Percentiles rank a stretch among this genome's conserved stretches.
These are phyloP conservation scores for Macrosoma leucophasiata DNA, from an alignment of 2,888 invertebrate genomes.

Conservation along the genomic window DNA sequence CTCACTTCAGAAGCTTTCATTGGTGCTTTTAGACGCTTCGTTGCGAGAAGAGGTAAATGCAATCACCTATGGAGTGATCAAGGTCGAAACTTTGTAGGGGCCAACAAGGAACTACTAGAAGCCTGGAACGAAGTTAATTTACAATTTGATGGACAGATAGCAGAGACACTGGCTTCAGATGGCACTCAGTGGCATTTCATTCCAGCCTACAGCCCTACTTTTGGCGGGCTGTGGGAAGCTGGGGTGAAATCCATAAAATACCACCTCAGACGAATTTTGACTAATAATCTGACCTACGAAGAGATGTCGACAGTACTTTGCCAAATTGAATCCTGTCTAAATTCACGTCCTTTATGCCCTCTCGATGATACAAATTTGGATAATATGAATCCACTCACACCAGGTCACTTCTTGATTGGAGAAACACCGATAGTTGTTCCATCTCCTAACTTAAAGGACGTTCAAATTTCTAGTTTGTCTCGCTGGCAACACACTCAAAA, in stretches of 20 bases:
- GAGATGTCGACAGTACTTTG: constrained; percentile 19
- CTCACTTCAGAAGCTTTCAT: constrained; percentile 27
- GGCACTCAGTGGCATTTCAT: too few relatives aligned
- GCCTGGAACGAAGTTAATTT: constrained; percentile 16
- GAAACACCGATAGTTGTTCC: constrained; percentile 17
- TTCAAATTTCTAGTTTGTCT: constrained; percentile 12
- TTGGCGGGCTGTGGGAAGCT: constrained; percentile 28
- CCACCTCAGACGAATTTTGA: constrained; percentile 19
- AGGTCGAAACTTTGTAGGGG: too few relatives aligned
- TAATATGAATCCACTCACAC: constrained; percentile 15
- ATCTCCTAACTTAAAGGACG: constrained; percentile 4
- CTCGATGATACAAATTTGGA: constrained; percentile 7
- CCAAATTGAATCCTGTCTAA: constrained; percentile 25
- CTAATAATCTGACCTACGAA: constrained; percentile 18
- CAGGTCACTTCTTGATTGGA: constrained; percentile 25
- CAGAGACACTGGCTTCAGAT: constrained; percentile 13
- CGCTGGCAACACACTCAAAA: constrained; percentile 25
- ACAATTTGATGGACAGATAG: constrained; percentile 7
- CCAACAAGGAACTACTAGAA: constrained; percentile 17
- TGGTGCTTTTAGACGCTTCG: constrained; percentile 24
- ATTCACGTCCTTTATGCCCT: constrained; percentile 18
- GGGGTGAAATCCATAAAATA: too few relatives aligned
- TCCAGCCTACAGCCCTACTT: constrained; percentile 21
- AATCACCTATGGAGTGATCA: too few relatives aligned
- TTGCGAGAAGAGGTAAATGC: constrained; percentile 26